These are phyloP conservation scores for Toxotes jaculatrix DNA, from an alignment of 2,113 vertebrate species.

Conservation along the genomic window DNA sequence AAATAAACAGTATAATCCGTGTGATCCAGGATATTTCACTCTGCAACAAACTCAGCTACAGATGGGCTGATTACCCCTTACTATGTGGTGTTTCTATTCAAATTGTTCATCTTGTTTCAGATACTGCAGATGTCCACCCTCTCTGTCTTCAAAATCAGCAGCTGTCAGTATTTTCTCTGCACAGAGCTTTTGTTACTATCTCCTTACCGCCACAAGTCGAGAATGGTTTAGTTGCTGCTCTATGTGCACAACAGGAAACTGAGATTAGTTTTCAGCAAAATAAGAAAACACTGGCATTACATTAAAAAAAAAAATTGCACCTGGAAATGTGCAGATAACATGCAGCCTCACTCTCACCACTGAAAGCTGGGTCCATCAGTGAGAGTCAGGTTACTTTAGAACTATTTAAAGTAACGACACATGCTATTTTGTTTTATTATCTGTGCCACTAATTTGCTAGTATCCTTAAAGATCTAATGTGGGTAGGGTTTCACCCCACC, in stretches of 20 bases:
- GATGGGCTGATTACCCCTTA: not conserved
- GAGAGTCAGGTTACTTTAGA: no score
- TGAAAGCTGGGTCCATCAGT: not conserved
- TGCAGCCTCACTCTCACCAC: not conserved
- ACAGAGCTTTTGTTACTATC: slow-evolving; percentile 1
- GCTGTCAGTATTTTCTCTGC: slow-evolving; percentile 4
- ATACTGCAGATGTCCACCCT: not conserved
- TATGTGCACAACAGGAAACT: not conserved
- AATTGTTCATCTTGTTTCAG: not conserved
- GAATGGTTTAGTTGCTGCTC: slow-evolving; percentile 4
- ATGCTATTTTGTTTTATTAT: no score
- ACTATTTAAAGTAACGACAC: no score
- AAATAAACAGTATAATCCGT: not conserved
- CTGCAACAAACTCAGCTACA: slow-evolving; percentile 8
- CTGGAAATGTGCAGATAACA: not conserved
- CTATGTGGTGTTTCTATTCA: not conserved
- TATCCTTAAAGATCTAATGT: no score
- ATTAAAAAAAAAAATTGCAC: fast-evolving
- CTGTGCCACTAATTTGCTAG: no score
- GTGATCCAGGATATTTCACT: not conserved
- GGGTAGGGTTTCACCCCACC: not conserved
- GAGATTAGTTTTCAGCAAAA: slow-evolving; percentile 8
- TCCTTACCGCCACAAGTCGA: not conserved
- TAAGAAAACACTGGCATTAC: not conserved
- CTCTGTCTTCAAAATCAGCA: slow-evolving; percentile 3